A percentile compares a stretch with the other conserved stretches of the same genome.
phyloP scores from a whole-genome alignment of 1,140 invertebrate species.

The Drosophila asahinai region DNA sequence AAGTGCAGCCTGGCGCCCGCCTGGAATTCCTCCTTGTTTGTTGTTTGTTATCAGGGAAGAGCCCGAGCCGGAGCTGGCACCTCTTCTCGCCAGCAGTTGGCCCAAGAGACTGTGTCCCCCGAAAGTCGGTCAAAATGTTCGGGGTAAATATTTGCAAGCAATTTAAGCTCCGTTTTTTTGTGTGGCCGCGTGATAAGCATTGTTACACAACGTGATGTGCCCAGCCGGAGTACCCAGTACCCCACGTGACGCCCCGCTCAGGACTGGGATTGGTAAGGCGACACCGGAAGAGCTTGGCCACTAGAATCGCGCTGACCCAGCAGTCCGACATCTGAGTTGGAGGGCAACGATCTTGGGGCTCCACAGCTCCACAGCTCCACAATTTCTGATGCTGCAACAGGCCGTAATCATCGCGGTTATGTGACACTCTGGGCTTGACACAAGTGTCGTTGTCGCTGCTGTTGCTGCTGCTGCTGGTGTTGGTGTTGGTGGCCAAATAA shows the following conservation, averaged over 20 bases:
- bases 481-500: conserved; percentile 5
- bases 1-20: conserved; percentile 25
- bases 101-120: conserved; percentile 9
- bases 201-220: conserved; percentile 22
- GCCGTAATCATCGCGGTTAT: conserved; percentile 1
- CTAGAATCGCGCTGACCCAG: conserved; percentile 39
- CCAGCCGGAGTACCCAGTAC: background rate
- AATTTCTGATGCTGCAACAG: conserved; percentile 8
- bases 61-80: background rate
- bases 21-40: conserved; percentile 32
- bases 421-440: conserved; percentile 6
- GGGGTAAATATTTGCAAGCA: conserved; percentile 32
- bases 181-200: conserved; percentile 20
- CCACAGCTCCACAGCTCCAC: too few relatives aligned
- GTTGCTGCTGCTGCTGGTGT: background rate
- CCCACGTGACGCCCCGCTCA: conserved; percentile 23
- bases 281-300: conserved; percentile 13
- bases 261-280: conserved; percentile 2
- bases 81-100: background rate
- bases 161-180: conserved; percentile 2
- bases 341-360: conserved; percentile 5
- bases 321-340: background rate
- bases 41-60: conserved; percentile 7
- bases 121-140: conserved; percentile 45
- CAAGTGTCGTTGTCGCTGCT: conserved; percentile 49